Base-by-base conservation (phyloP, 2,113 vertebrate genomes). In the Python bivittatus region DNA sequence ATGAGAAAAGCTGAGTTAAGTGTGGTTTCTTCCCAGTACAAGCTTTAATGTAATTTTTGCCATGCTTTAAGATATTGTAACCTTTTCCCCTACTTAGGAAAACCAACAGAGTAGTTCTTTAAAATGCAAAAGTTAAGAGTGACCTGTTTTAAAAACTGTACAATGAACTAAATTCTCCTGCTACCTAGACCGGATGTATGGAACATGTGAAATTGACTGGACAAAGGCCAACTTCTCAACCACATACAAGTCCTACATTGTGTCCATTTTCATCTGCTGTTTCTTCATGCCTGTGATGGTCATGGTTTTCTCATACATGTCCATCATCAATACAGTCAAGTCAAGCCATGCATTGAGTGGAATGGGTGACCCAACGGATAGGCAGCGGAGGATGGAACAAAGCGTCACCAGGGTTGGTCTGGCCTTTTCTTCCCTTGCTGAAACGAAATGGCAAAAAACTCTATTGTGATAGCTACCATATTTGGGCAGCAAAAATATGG, bases 161-260 rank as follows among this genome's bases (percentile, higher is more conserved):
- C 85, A 38, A 29, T 12, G 93, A 91, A 95, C 72, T n/a, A 93
- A 88, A 0, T 29, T 92, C 22, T 90, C 91, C 90, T 93, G 0
- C 27, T 93, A 96, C 94, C 64, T 91, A 98, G 98, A 98, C 96
- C 97, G 97, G 44, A 98, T 98, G 90, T 98, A 98, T 5, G 98
- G 98, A 85, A 98, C 98, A 6, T 99, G 97, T 96, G 98, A 98
- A 95, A 97, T 98, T 93, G 98, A 99, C 95, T 99, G 98, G 98
- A 97, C 98, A 95, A 98, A 98, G 98, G 98, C 98, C 85, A 98
- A 98, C 90, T 98, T 98, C 94, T 99, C 98, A 89, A 98, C 98
- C 44, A 98, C 98, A 95, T 96, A 98, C 96, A 99, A 99, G 91
- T 98, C 98, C 92, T 98, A 98, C 95, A 98, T 98, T 57, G 56